These are phyloP conservation scores for Chlorospingus semifuscus DNA, from an alignment of 2,797 vertebrate species.

Conservation along the genomic window DNA sequence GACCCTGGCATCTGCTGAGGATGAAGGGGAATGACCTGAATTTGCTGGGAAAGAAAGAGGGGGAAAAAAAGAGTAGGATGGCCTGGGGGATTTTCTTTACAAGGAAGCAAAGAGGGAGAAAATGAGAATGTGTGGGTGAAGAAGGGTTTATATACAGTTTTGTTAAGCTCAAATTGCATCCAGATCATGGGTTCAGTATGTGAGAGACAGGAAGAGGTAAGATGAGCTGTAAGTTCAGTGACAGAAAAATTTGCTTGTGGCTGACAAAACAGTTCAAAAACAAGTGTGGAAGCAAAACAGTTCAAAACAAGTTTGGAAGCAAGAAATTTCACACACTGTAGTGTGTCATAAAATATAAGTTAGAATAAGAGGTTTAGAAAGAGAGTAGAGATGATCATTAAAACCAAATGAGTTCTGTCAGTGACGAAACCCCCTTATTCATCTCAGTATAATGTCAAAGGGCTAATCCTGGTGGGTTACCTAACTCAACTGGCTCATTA, in stretches of 20 bases:
- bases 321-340: not conserved
- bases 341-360: not conserved
- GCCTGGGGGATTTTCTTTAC: not conserved
- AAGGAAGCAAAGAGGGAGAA: not conserved
- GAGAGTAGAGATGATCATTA: not conserved
- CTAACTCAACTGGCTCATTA: not conserved
- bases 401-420: not conserved
- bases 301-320: not conserved
- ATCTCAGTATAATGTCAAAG: not conserved
- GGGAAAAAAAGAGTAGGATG: not conserved
- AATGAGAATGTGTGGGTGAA: not conserved
- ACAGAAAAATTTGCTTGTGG: not conserved
- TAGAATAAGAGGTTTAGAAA: not conserved
- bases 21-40: not conserved
- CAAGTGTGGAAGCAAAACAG: not conserved
- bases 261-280: not conserved
- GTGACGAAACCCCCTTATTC: not conserved
- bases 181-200: not conserved
- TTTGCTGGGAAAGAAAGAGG: not conserved
- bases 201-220: not conserved
- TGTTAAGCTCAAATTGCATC: not conserved
- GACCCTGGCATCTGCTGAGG: not conserved
- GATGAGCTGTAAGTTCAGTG: not conserved
- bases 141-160: not conserved
- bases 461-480: not conserved